Conservation (phyloP, 92 coral and sea anemone species). For the Heteractis magnifica region DNA sequence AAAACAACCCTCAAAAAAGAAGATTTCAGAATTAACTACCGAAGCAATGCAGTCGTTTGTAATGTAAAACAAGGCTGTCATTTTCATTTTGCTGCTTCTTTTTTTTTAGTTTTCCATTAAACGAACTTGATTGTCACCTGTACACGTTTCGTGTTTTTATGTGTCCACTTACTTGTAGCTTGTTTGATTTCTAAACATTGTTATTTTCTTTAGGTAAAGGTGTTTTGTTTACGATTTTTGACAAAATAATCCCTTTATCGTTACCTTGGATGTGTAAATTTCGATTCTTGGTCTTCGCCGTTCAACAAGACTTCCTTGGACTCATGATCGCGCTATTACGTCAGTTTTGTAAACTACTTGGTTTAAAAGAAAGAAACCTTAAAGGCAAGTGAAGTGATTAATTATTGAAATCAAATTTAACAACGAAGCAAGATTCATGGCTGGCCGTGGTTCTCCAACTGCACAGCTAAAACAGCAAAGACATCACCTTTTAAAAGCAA, state of each 20-base stretch:
- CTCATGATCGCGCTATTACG: slow-evolving; percentile 43
- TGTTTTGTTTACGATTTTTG: neutral
- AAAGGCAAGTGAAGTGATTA: slow-evolving; percentile 8
- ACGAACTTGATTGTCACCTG: neutral
- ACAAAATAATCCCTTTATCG: neutral
- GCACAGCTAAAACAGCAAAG: neutral
- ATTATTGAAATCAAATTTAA: slow-evolving; percentile 8
- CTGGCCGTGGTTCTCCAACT: neutral
- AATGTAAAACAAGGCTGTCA: neutral
- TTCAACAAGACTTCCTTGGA: slow-evolving; percentile 2
- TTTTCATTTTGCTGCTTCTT: neutral
- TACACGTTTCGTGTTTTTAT: neutral
- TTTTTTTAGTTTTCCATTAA: neutral
- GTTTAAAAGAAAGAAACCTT: neutral
- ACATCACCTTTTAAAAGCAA: neutral
- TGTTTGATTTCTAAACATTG: neutral
- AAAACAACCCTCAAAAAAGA: too few relatives aligned
- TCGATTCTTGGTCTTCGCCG: slow-evolving; percentile 11
- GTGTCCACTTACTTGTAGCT: neutral
- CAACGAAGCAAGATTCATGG: neutral
- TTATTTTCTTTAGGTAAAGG: too few relatives aligned
- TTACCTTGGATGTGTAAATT: slow-evolving; percentile 8
- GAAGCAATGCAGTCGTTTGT: neutral
- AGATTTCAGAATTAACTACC: neutral
- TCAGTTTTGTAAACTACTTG: slow-evolving; percentile 35